Base-by-base conservation (phyloP, 2,888 invertebrate species). In the Hypomecis punctinalis region DNA sequence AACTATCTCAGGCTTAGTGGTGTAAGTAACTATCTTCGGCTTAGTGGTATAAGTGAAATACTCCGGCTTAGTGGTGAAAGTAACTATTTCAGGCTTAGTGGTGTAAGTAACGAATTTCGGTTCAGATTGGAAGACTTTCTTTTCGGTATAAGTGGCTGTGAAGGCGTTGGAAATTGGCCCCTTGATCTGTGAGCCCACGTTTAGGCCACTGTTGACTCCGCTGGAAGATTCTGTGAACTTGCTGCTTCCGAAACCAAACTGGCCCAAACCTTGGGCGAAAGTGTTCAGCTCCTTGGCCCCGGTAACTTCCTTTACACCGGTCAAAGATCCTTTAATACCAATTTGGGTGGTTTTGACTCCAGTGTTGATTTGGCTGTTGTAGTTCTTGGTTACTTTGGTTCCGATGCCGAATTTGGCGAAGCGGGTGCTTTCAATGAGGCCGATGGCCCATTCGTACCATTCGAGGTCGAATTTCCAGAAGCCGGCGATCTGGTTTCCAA, bases 381-480 rank as follows among this genome's bases (percentile, higher is more conserved):
- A 77, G 68, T 79, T 82, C 57, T 79, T 79, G 9, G 79, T 82
- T 13, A 80, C 55, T 35, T 83, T 84, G 37, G 81, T 77, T 3
- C 79, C 76, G n/a, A 73, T 74, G n/a, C 76, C 77, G 76, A 69
- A 90, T 55, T 88, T 82, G 0, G 86, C 78, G 78, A 89, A 93
- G 1, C 90, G 75, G 0, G 85, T 82, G 72, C 90, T 90, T 62
- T 92, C 91, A 8, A 87, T 80, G 0, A 91, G 76, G 0, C 93
- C 91, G 37, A 93, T 90, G 0, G 91, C 89, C 90, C 92, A 93
- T 73, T 92, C 84, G 81, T 93, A 93, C 95, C 95, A 95, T 76
- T 94, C 94, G 3, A 94, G 74, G 78, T 95, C 95, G 75, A 95
- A 94, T 71, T 94, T 94, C 84, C 92, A 93, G 90, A 95, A 95